phyloP scores from a whole-genome alignment of 2,888 invertebrate species.

The Drosophila subsilvestris region DNA sequence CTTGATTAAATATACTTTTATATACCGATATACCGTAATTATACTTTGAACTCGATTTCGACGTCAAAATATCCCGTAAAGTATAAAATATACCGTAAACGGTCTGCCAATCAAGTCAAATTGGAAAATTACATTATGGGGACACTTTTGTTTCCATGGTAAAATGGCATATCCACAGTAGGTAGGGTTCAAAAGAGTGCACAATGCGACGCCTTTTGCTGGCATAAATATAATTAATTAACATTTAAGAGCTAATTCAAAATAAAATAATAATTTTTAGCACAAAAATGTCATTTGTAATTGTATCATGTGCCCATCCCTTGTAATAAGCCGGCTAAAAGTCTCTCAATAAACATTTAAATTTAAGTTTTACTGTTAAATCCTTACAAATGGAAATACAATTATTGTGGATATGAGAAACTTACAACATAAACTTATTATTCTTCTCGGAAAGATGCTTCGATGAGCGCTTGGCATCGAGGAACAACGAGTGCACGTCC shows the following conservation, averaged over 20 bases:
- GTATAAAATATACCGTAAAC: no score
- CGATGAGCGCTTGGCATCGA: constrained; percentile 98
- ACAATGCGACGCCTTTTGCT: no score
- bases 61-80: no score
- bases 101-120: no score
- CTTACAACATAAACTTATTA: constrained; percentile 95
- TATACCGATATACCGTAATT: no score
- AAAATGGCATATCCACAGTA: no score
- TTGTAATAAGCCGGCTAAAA: neutral
- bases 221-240: neutral
- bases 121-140: no score
- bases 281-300: neutral
- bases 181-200: no score
- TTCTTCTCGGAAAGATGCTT: constrained; percentile 94
- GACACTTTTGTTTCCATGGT: no score
- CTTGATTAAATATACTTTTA: no score
- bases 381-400: constrained; percentile 29
- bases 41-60: no score
- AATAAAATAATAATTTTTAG: neutral
- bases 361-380: constrained; percentile 36
- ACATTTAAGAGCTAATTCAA: constrained; percentile 3
- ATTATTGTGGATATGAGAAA: constrained; percentile 12
- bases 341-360: neutral
- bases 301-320: neutral
- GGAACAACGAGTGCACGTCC: constrained; percentile 93